Evolutionary conservation across 2,888 invertebrate species (phyloP), one percentile per base, ranked within the genome.

Genomic region (Phanerotoma sp.): DNA sequence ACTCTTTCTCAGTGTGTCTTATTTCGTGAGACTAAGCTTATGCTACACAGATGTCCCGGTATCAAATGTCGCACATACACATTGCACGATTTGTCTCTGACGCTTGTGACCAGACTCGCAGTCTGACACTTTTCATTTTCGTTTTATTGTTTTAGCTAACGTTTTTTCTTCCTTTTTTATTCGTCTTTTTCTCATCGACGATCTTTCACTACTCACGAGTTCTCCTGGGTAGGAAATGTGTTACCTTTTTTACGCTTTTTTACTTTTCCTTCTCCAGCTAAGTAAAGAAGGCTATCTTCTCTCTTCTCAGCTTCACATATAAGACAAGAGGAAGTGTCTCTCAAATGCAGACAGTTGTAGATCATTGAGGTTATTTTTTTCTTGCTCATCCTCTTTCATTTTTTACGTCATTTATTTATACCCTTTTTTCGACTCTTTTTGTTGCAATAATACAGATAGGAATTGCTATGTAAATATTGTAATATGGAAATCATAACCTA

Each of bases 11-110:
- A 28, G 46, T 15, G 9, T 22, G 11, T 20, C 9, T 22, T 11
- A 11, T 20, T 11, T 25, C 10, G 13, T 25, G 13, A 20, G 15
- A 21, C 28, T 6, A 15, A 21, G 10, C 60, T 66, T 63, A 53
- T 64, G 60, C 56, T 50, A 44, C 56, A 59, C 65, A 61, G 62
- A 67, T 65, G 62, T 61, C 60, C 32, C 10, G 48, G 20, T 33
- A 48, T 48, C 48, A 48, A 35, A 48, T 48, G 48, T 48, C 38
- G 48, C 13, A 30, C 20, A 18, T 46, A 33, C 46, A 46, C 46
- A 46, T 21, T 20, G 20, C 33, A 46, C 33, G 46, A 46, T 46
- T 46, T 46, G 46, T 46, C 46, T 46, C 21, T 46, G 32, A 32
- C 33, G 46, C 46, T 18, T 46, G 46, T 13, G 21, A 41, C 22